A percentile compares a stretch with the other conserved stretches of the same genome.
These are phyloP conservation scores for Plumapathes pennacea DNA, from an alignment of 92 coral and sea anemone species.

Conservation along the genomic window DNA sequence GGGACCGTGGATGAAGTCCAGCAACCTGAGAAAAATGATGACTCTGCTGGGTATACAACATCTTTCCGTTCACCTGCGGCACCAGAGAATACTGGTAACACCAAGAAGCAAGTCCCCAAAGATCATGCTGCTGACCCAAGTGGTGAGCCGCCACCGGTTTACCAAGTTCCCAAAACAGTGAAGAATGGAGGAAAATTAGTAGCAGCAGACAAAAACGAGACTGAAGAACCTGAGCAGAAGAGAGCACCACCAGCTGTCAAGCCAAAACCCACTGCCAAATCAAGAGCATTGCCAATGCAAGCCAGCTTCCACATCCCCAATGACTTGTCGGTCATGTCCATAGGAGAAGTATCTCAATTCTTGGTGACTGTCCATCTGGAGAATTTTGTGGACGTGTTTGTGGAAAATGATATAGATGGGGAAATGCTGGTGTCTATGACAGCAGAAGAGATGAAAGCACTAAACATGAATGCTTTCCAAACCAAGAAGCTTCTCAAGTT, in stretches of 20 bases:
- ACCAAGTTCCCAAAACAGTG: too few relatives aligned
- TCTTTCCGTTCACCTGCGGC: too few relatives aligned
- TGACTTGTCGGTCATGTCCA: conserved; percentile 44
- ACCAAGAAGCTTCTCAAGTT: conserved; percentile 73
- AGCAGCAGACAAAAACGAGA: neutral
- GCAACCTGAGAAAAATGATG: neutral
- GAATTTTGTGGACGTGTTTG: conserved; percentile 59
- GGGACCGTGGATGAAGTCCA: neutral
- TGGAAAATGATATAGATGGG: conserved; percentile 75
- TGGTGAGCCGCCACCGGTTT: too few relatives aligned
- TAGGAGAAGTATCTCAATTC: conserved; percentile 69
- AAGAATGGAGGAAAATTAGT: too few relatives aligned
- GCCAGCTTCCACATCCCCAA: conserved; percentile 11
- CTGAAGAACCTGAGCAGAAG: neutral
- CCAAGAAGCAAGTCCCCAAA: neutral
- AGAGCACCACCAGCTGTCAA: conserved; percentile 41
- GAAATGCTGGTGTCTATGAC: conserved; percentile 63
- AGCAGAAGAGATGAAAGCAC: conserved; percentile 62
- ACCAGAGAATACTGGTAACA: too few relatives aligned
- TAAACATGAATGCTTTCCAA: conserved; percentile 81
- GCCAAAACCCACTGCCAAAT: conserved; percentile 36
- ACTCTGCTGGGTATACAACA: neutral
- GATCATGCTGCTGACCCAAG: too few relatives aligned
- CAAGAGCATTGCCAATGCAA: neutral
- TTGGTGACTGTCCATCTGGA: conserved; percentile 62